phyloP scores from a whole-genome alignment of 2,113 vertebrate species.

The Kryptolebias marmoratus region DNA sequence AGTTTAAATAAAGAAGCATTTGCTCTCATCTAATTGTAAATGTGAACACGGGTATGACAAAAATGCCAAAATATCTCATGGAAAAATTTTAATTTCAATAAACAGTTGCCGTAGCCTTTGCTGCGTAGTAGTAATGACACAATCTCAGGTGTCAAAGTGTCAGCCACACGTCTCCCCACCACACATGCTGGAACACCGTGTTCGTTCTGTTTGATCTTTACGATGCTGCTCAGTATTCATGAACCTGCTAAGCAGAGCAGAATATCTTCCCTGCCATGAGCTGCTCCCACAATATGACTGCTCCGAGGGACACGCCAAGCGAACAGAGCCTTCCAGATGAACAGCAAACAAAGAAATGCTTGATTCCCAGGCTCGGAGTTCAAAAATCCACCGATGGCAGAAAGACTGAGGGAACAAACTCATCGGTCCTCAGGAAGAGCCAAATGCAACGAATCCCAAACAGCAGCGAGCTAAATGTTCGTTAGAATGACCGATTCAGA shows the following conservation, averaged over 20 bases:
- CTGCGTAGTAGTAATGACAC: constrained; percentile 45
- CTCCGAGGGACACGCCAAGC: constrained; percentile 59
- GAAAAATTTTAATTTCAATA: constrained; percentile 57
- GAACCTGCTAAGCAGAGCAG: constrained; percentile 67
- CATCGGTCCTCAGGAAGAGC: constrained; percentile 56
- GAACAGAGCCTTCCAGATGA: constrained; percentile 65
- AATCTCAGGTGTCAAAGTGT: constrained; percentile 60
- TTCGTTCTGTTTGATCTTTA: constrained; percentile 74
- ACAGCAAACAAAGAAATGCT: constrained; percentile 66
- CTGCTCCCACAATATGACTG: constrained; percentile 65
- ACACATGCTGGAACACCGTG: constrained; percentile 33
- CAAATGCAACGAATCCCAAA: constrained; percentile 46
- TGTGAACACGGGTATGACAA: constrained; percentile 35
- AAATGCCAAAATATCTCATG: constrained; percentile 36
- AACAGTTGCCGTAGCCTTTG: constrained; percentile 46
- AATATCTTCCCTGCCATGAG: constrained; percentile 72
- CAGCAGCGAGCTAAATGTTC: constrained; percentile 23
- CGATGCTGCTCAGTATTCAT: constrained; percentile 75
- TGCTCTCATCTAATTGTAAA: constrained; percentile 48
- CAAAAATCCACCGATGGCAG: constrained; percentile 51
- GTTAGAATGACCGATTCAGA: constrained; percentile 45
- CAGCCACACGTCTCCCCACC: constrained; percentile 39
- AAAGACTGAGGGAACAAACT: constrained; percentile 42
- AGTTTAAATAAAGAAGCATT: constrained; percentile 46
- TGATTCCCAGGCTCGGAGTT: constrained; percentile 59